Evolutionary conservation across 1,140 invertebrate genomes (phyloP), one percentile per base, ranked within the genome.

Genomic region (Gryon sp.): DNA sequence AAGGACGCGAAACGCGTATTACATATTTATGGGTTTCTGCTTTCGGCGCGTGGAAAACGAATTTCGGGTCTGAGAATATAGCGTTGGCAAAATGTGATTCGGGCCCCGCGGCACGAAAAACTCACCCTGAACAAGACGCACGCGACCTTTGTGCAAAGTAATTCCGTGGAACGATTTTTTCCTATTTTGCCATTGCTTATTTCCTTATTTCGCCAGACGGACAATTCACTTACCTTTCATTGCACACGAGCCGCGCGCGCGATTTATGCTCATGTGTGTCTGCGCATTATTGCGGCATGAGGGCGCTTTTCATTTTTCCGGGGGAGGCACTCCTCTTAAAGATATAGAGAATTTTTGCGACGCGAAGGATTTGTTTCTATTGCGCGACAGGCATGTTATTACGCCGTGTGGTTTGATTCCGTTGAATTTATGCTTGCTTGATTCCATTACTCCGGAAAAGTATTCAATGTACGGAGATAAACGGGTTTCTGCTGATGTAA

Each of bases 11-110:
- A 83, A 84, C 79, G 78, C 62, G 84, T 86, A 88, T 88, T 88
- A 87, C 87, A 88, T 88, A 88, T 89, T 89, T 89, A 89, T 89
- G 87, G 87, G 83, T 78, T 86, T 83, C 82, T 84, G 84, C 80
- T 85, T 70, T 76, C 80, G 82, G 81, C 82, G 82, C 78, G n/a
- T n/a, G n/a, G 79, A 81, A 84, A 84, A 83, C 85, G 83, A 88
- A 87, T 87, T 88, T 88, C 86, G 82, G 62, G 68, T 79, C 81
- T n/a, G n/a, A 83, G 81, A 86, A 87, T 83, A 82, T 34, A 83
- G 80, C 78, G 84, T 86, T 83, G 22, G 73, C 82, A 77, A 76
- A 82, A 85, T 84, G 81, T 79, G 66, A n/a, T 59, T 69, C 59
- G 68, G 41, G 74, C 50, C 57, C 36, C 16, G 46, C 18, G 53